Evolutionary conservation across 2,113 vertebrate species (phyloP).

Genomic region (Chunga burmeisteri): DNA sequence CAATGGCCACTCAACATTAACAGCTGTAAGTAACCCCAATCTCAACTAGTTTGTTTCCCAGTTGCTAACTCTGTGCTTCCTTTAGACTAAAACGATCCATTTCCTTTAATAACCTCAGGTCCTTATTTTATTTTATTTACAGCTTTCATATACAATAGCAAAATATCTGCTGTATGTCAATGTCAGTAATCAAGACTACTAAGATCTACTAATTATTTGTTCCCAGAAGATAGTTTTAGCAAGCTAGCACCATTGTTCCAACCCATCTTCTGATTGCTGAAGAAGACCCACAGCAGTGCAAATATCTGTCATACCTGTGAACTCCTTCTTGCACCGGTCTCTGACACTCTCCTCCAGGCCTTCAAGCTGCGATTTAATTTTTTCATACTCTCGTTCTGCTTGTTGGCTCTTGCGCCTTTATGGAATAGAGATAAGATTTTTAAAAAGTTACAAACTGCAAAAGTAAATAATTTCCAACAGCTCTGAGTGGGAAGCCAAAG

Average conservation of each 20-base stretch:
- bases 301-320: conserved; percentile 81
- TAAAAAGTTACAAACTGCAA: background rate
- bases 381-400: conserved; percentile 95
- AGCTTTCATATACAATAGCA: background rate
- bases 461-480: background rate
- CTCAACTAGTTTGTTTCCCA: background rate
- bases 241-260: background rate
- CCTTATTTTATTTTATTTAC: background rate
- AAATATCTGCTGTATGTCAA: background rate
- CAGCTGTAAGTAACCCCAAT: background rate
- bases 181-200: background rate
- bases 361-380: conserved; percentile 93
- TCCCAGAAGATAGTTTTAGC: background rate
- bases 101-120: background rate
- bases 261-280: background rate
- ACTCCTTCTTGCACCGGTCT: conserved; percentile 97
- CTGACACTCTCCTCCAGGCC: conserved; percentile 94
- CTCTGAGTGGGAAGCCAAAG: background rate
- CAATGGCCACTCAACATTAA: background rate
- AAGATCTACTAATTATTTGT: background rate
- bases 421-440: background rate
- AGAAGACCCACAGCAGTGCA: background rate
- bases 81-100: background rate
- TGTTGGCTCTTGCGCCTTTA: conserved; percentile 93
- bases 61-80: background rate